Evolutionary conservation across 2,113 vertebrate genomes (phyloP).

Genomic region (Phalacrocorax carbo): DNA sequence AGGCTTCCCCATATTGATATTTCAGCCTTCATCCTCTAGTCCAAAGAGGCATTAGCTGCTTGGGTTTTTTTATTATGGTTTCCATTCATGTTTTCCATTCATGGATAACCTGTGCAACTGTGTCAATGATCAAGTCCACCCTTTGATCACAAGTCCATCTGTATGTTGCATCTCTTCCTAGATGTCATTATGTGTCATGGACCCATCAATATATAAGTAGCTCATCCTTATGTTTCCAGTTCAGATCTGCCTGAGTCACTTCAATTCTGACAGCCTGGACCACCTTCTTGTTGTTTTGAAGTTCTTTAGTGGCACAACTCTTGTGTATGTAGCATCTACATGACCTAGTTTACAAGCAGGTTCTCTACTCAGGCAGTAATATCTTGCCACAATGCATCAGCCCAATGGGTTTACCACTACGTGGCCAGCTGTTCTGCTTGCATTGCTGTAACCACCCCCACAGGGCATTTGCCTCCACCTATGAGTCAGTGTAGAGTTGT

Average conservation of each 20-base stretch:
- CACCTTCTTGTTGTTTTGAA: not conserved
- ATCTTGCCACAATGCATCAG: not conserved
- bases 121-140: not conserved
- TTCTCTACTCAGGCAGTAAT: not conserved
- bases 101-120: not conserved
- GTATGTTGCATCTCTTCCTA: not conserved
- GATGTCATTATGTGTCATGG: not conserved
- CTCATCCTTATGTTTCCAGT: not conserved
- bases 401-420: not conserved
- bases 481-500: not conserved
- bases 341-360: not conserved
- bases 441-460: not conserved
- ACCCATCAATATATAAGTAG: not conserved
- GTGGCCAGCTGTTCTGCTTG: not conserved
- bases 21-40: not conserved
- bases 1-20: not conserved
- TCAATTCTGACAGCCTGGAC: not conserved
- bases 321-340: not conserved
- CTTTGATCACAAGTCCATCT: not conserved
- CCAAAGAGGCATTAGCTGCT: not conserved
- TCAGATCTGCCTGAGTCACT: not conserved
- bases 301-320: not conserved
- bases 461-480: not conserved
- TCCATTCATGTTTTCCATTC: not conserved
- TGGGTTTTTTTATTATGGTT: not conserved